Evolutionary conservation across 2,888 invertebrate genomes (phyloP).

Genomic region (Chrysopilus asiliformis): DNA sequence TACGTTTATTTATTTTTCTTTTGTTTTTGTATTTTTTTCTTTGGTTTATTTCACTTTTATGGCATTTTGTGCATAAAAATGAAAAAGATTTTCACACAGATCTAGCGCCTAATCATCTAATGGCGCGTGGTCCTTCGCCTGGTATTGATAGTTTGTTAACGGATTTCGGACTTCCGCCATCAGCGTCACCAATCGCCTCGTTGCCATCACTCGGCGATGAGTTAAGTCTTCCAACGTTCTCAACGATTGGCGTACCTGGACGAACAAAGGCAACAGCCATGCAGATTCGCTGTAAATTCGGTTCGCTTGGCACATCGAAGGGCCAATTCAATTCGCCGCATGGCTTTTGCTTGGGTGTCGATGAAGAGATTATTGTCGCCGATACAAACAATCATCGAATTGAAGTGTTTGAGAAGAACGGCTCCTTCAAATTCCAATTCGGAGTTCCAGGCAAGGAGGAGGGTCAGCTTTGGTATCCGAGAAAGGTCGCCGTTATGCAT

Average conservation of each 20-base stretch:
- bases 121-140: conserved; percentile 42
- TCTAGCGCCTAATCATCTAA: conserved; percentile 30
- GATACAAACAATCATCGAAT: conserved; percentile 95
- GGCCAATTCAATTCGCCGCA: conserved; percentile 95
- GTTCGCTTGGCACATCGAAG: conserved; percentile 81
- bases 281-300: conserved; percentile 87
- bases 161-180: conserved; percentile 45
- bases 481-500: conserved; percentile 86
- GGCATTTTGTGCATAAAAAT: conserved; percentile 13
- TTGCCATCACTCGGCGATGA: conserved; percentile 39
- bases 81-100: conserved; percentile 34
- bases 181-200: conserved; percentile 45
- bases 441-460: conserved; percentile 92
- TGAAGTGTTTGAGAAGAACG: conserved; percentile 88
- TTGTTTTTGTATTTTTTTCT: conserved; percentile 6
- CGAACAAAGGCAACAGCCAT: conserved; percentile 66
- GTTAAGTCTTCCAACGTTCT: conserved; percentile 33
- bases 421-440: conserved; percentile 86
- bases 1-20: neutral
- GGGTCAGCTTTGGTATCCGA: conserved; percentile 93
- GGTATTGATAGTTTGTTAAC: conserved; percentile 45
- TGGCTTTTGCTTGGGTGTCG: conserved; percentile 88
- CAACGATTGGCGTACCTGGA: conserved; percentile 44
- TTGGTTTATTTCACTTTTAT: conserved; percentile 8
- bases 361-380: conserved; percentile 92